Evolutionary conservation across 1,140 invertebrate genomes (phyloP).

Genomic region (Anastatus disparis): DNA sequence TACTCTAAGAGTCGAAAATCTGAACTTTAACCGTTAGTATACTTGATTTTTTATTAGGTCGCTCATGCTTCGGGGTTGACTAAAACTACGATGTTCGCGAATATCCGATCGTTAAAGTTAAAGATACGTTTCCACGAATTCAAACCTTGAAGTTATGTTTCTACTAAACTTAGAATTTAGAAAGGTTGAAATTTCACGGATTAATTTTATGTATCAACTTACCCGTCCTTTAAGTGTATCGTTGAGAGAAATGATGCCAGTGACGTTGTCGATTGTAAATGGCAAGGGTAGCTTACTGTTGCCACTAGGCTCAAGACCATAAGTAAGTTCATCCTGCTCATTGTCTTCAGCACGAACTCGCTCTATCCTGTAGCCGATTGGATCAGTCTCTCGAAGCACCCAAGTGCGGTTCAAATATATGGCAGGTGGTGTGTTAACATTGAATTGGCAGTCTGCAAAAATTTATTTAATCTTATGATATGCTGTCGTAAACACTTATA

Average conservation of each 20-base stretch:
- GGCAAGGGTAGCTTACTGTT: slow-evolving; percentile 64
- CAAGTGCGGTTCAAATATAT: slow-evolving; percentile 74
- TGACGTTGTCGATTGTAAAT: slow-evolving; percentile 76
- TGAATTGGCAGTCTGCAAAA: slow-evolving; percentile 51
- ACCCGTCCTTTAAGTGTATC: slow-evolving; percentile 76
- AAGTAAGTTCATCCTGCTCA: slow-evolving; percentile 72
- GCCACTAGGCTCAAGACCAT: slow-evolving; percentile 70
- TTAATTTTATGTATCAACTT: slow-evolving; percentile 58
- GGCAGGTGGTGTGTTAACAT: slow-evolving; percentile 65
- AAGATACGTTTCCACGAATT: too few relatives aligned
- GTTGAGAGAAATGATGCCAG: slow-evolving; percentile 77
- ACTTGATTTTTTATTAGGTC: too few relatives aligned
- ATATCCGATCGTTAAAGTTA: too few relatives aligned
- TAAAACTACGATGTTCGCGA: too few relatives aligned
- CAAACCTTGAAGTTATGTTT: too few relatives aligned
- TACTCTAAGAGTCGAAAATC: too few relatives aligned
- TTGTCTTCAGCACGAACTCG: slow-evolving; percentile 71
- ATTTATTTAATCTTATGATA: too few relatives aligned
- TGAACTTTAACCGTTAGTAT: too few relatives aligned
- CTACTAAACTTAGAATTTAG: too few relatives aligned
- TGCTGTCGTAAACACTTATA: too few relatives aligned
- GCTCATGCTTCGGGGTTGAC: too few relatives aligned
- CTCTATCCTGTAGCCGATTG: slow-evolving; percentile 73
- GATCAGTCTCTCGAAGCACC: slow-evolving; percentile 73
- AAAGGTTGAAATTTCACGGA: not conserved